phyloP scores from a whole-genome alignment of 2,113 vertebrate species.

The Arvicanthis niloticus region DNA sequence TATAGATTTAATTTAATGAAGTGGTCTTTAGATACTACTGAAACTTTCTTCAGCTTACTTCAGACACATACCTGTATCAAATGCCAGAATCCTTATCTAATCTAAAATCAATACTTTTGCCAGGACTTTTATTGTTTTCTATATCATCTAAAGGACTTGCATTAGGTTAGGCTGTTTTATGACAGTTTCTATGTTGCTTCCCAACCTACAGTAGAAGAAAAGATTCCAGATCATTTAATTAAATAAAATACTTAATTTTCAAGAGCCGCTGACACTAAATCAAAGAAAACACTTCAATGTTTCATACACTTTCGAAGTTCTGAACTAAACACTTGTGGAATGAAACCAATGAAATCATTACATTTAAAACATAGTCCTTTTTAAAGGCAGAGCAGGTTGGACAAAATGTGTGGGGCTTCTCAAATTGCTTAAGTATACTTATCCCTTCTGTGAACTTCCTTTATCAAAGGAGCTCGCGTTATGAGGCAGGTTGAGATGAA shows the following conservation, averaged over 20 bases:
- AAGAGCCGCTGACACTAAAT: background rate
- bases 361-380: background rate
- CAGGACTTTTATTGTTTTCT: background rate
- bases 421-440: slow-evolving; percentile 25
- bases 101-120: background rate
- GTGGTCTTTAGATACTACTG: background rate
- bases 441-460: slow-evolving; percentile 22
- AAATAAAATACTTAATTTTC: background rate
- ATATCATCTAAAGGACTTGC: background rate
- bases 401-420: background rate
- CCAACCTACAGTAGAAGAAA: background rate
- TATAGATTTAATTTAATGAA: background rate
- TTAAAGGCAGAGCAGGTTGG: background rate
- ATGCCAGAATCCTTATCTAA: background rate
- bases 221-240: background rate
- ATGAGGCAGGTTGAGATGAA: background rate
- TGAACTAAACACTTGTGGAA: background rate
- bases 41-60: background rate
- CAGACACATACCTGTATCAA: background rate
- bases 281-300: background rate
- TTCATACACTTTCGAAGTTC: background rate
- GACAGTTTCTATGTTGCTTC: background rate
- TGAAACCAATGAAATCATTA: background rate
- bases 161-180: background rate
- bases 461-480: background rate